Base-by-base conservation (phyloP, 2,888 invertebrate genomes). In the Tillus elongatus region DNA sequence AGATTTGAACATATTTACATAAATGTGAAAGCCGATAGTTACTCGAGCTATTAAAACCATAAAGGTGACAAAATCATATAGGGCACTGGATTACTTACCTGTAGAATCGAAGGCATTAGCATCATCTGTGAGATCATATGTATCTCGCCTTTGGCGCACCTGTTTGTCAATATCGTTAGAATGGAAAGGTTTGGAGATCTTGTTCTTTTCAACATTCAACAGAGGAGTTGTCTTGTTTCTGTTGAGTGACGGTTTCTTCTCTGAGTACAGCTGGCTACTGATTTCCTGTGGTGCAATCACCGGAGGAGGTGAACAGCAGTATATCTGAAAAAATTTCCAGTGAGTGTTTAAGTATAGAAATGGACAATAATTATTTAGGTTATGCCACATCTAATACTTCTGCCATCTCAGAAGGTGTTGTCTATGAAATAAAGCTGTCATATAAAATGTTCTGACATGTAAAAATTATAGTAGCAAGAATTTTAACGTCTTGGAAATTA, bases 91-190 rank as follows among this genome's bases (percentile, higher is more conserved):
- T n/a, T n/a, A n/a, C n/a, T n/a, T 39, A 58, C 55, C 56, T 31
- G 45, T 38, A 4, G 47, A 30, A 40, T 58, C 57, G 33, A 54
- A 56, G 3, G 50, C 44, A 39, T 51, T 57, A 2, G 53, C 43
- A 30, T 55, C 56, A 10, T 57, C 54, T n/a, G 45, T 45, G 11
- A 51, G 34, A 29, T 55, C 54, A 36, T 48, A 52, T 10, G 57
- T 49, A 36, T 67, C 63, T 10, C 67, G 48, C 36, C 58, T 59
- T 37, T 64, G 54, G 15, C 59, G 49, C 15, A 52, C 51, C 40
- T 60, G 60, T 39, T 60, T 60, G 31, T 64, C 63, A 34, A 66
- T 64, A 43, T 65, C 63, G 39, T 66, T 66, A 3, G 60, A 58
- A 42, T 63, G 60, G 39, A 66, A 58, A 2, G 61, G 55, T 40